These are phyloP conservation scores for Sebastes kiyomatsui DNA, from an alignment of 2,797 vertebrate species.

Conservation along the genomic window DNA sequence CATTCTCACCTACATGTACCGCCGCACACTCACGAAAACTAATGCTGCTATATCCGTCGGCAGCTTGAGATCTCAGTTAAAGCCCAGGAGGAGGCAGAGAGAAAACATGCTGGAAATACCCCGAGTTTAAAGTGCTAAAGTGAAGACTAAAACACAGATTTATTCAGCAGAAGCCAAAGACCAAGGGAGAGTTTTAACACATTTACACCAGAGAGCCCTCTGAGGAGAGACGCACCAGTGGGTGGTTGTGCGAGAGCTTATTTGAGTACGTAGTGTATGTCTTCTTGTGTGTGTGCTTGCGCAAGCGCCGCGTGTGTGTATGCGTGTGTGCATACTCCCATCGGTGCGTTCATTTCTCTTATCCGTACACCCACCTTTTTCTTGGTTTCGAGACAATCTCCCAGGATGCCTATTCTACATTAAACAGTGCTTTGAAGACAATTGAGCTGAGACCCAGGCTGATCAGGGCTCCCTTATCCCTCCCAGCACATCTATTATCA, in stretches of 20 bases:
- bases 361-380: slow-evolving; percentile 81
- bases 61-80: slow-evolving; percentile 79
- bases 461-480: slow-evolving; percentile 82
- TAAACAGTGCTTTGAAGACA: slow-evolving; percentile 85
- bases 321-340: slow-evolving; percentile 53
- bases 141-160: slow-evolving; percentile 84
- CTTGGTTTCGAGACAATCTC: slow-evolving; percentile 80
- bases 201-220: slow-evolving; percentile 82
- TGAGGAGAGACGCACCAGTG: slow-evolving; percentile 74
- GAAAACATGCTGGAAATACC: slow-evolving; percentile 81
- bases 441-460: slow-evolving; percentile 82
- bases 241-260: slow-evolving; percentile 76
- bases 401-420: slow-evolving; percentile 80
- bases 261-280: slow-evolving; percentile 69
- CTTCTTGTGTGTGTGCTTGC: slow-evolving; percentile 28
- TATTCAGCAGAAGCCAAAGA: slow-evolving; percentile 86
- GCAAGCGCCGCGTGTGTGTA: neutral
- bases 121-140: slow-evolving; percentile 83
- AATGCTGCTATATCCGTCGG: slow-evolving; percentile 73
- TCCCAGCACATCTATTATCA: slow-evolving; percentile 84
- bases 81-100: slow-evolving; percentile 73
- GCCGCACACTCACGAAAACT: slow-evolving; percentile 49
- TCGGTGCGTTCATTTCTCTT: slow-evolving; percentile 74
- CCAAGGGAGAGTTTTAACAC: slow-evolving; percentile 85
- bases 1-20: slow-evolving; percentile 66